phyloP scores from a whole-genome alignment of 2,113 vertebrate genomes.

The Pseudolaguvia tuberculata region DNA sequence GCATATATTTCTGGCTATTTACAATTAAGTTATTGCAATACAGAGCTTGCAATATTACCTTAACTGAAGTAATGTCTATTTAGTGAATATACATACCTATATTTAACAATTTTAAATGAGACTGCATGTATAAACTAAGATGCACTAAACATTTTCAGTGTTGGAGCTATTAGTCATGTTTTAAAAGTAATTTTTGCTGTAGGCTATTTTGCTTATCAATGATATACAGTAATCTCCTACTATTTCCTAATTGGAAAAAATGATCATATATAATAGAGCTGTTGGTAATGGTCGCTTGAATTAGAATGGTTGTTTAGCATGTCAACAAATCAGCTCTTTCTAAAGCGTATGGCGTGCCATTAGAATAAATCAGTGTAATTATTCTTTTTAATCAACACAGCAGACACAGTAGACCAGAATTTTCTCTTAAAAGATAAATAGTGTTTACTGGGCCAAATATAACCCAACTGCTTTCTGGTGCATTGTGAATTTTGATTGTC shows the following conservation, averaged over 20 bases:
- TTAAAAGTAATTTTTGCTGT: constrained; percentile 16
- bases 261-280: constrained; percentile 20
- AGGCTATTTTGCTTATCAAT: constrained; percentile 18
- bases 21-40: constrained; percentile 6
- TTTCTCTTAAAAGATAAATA: constrained; percentile 41
- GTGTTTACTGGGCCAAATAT: constrained; percentile 40
- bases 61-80: constrained; percentile 14
- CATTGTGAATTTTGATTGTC: constrained; percentile 33
- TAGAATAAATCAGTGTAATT: constrained; percentile 51
- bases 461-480: constrained; percentile 15
- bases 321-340: constrained; percentile 47
- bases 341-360: constrained; percentile 34
- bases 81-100: not conserved
- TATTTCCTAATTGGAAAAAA: constrained; percentile 21
- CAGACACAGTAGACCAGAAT: constrained; percentile 34
- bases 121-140: constrained; percentile 5
- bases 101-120: constrained; percentile 16
- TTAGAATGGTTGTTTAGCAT: constrained; percentile 37
- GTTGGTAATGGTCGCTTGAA: constrained; percentile 27
- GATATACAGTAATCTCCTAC: constrained; percentile 10
- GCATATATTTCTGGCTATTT: constrained; percentile 22
- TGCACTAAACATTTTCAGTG: constrained; percentile 1
- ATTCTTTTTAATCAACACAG: constrained; percentile 46
- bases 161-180: constrained; percentile 14
- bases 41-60: constrained; percentile 16